These are phyloP conservation scores for Bostrychus sinensis DNA, from an alignment of 2,113 vertebrate genomes.

Conservation along the genomic window DNA sequence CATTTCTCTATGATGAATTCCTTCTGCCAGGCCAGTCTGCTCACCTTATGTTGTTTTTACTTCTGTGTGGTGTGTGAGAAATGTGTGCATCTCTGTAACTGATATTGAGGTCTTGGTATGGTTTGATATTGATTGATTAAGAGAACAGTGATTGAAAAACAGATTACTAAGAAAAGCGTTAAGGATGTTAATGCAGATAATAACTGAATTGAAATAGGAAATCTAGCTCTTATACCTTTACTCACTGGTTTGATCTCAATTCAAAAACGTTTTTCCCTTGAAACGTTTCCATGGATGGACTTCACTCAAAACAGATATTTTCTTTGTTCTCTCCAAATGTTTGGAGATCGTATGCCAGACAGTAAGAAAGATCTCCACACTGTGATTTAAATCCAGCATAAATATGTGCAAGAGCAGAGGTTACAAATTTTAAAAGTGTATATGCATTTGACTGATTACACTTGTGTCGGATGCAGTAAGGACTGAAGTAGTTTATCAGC, in stretches of 20 bases:
- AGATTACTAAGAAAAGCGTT: too few relatives aligned
- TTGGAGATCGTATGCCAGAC: conserved; percentile 45
- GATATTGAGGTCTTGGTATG: neutral
- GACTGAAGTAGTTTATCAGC: neutral
- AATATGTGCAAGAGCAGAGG: conserved; percentile 8
- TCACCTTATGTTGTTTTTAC: conserved; percentile 52
- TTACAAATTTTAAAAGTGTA: conserved; percentile 1
- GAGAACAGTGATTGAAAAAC: neutral
- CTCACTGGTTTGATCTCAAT: conserved; percentile 34
- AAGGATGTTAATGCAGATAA: neutral
- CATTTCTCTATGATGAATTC: conserved; percentile 50
- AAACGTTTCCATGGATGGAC: conserved; percentile 52
- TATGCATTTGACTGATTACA: conserved; percentile 25
- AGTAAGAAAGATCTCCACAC: conserved; percentile 30
- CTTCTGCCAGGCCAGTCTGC: conserved; percentile 55
- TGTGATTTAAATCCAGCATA: conserved; percentile 32
- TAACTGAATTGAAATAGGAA: neutral
- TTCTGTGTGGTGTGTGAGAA: conserved; percentile 16
- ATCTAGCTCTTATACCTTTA: conserved; percentile 6
- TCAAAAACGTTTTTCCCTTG: conserved; percentile 59
- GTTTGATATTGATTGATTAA: neutral
- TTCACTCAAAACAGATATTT: conserved; percentile 48
- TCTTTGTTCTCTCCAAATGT: conserved; percentile 66
- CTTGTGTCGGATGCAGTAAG: conserved; percentile 17
- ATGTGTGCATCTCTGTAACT: neutral